Percentiles rank a stretch among this genome's conserved stretches.
phyloP scores from a whole-genome alignment of 2,797 vertebrate genomes.

The Galago senegalensis region DNA sequence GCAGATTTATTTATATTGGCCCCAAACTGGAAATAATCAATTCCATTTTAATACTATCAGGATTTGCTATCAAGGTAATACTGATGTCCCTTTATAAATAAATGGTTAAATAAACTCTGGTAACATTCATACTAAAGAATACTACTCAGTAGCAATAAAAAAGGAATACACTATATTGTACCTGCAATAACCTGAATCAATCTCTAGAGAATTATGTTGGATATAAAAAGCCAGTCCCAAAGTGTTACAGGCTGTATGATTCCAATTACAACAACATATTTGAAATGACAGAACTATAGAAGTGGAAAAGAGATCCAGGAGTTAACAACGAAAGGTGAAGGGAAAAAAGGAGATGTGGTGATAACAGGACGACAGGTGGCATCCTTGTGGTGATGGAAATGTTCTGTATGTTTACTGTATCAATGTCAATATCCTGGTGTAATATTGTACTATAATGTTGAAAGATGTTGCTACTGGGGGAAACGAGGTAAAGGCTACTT shows the following conservation, averaged over 20 bases:
- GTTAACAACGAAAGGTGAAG: background rate
- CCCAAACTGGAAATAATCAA: background rate
- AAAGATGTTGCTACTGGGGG: background rate
- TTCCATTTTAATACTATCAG: background rate
- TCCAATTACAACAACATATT: background rate
- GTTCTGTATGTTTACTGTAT: background rate
- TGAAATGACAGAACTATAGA: constrained; percentile 15
- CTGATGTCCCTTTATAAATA: background rate
- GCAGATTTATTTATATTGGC: background rate
- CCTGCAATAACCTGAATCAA: background rate
- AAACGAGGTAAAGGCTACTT: background rate
- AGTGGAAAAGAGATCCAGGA: background rate
- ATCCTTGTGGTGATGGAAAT: background rate
- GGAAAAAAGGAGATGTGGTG: background rate
- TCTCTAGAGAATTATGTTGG: background rate
- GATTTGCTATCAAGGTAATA: background rate
- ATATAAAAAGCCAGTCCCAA: background rate
- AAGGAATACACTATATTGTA: background rate
- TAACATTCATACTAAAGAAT: background rate
- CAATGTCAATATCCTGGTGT: background rate
- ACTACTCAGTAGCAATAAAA: background rate
- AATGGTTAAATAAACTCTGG: background rate
- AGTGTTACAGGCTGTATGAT: background rate
- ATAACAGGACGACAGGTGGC: background rate
- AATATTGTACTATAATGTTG: background rate